Conservation (phyloP, 2,113 vertebrate species). For the Callopanchax toddi region DNA sequence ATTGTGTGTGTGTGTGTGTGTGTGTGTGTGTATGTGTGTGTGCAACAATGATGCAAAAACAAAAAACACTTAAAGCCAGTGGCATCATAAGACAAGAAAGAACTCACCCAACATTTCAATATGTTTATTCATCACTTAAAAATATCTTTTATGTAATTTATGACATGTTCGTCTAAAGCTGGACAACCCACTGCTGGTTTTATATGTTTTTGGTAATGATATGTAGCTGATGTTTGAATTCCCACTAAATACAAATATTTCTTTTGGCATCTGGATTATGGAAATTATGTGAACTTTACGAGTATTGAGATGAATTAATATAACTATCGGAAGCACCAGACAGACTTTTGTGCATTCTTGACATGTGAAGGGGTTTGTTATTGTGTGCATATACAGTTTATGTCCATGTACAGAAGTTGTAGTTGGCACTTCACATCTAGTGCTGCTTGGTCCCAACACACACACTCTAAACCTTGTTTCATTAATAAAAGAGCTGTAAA, state of each 20-base stretch:
- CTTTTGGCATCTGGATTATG: neutral
- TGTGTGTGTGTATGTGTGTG: no score
- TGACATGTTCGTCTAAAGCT: neutral
- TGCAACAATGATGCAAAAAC: neutral
- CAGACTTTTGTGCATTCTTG: neutral
- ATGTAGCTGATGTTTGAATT: neutral
- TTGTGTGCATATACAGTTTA: neutral
- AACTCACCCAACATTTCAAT: neutral
- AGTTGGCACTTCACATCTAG: neutral
- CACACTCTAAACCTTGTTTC: neutral
- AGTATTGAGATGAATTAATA: neutral
- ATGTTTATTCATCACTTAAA: constrained; percentile 1
- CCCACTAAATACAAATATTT: neutral
- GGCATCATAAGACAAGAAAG: neutral
- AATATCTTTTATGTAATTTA: neutral
- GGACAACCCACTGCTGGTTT: no score
- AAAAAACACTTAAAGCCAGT: neutral
- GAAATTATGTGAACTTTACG: neutral
- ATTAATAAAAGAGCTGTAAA: neutral
- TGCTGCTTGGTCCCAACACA: neutral
- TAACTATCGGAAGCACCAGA: neutral
- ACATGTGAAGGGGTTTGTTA: neutral
- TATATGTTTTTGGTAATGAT: no score
- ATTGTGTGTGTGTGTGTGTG: neutral
- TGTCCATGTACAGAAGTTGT: neutral